Percentiles rank a stretch among this genome's conserved stretches.
phyloP scores from a whole-genome alignment of 1,140 invertebrate genomes.

The Papilio glaucus region DNA sequence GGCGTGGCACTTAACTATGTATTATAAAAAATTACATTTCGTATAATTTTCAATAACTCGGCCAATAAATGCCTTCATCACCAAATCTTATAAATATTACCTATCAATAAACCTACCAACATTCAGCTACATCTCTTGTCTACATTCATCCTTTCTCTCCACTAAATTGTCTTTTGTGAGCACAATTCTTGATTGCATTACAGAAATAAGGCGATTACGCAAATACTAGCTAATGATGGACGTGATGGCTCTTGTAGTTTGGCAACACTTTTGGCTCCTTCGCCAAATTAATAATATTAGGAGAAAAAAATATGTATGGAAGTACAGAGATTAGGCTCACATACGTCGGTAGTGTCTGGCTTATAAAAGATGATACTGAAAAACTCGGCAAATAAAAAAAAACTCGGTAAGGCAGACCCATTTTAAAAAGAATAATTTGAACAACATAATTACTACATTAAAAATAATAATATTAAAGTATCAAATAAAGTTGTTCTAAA shows the following conservation, averaged over 20 bases:
- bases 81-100: constrained; percentile 65
- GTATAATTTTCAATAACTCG: constrained; percentile 72
- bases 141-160: constrained; percentile 52
- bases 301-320: constrained; percentile 38
- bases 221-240: constrained; percentile 56
- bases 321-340: constrained; percentile 6
- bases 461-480: too few species aligned
- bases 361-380: too few species aligned
- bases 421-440: too few species aligned
- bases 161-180: constrained; percentile 80
- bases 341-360: too few species aligned
- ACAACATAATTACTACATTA: too few species aligned
- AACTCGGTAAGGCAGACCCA: too few species aligned
- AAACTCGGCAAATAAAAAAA: too few species aligned
- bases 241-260: constrained; percentile 68
- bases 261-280: constrained; percentile 77
- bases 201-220: constrained; percentile 46
- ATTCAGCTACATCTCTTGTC: constrained; percentile 54
- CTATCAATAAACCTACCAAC: constrained; percentile 57
- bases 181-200: constrained; percentile 59
- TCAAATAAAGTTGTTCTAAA: too few species aligned
- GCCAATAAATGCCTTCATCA: constrained; percentile 81
- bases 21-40: constrained; percentile 78
- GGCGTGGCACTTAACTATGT: constrained; percentile 79
- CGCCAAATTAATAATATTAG: constrained; percentile 66